phyloP scores from a whole-genome alignment of 1,140 invertebrate genomes.

The Odontomachus brunneus region DNA sequence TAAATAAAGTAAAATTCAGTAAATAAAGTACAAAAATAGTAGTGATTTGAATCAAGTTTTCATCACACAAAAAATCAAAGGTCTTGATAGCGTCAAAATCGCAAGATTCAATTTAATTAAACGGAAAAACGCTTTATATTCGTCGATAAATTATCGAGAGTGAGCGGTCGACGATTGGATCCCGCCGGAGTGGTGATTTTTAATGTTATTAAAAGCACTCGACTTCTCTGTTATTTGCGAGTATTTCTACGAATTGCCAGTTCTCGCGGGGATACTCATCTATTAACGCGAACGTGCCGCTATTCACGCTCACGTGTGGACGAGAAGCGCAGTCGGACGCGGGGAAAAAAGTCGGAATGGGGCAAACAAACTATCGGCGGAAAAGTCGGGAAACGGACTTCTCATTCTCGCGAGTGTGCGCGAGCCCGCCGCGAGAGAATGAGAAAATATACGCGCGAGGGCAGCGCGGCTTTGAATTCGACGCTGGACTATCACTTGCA shows the following conservation, averaged over 20 bases:
- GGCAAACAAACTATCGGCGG: slow-evolving; percentile 51
- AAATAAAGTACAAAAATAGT: not conserved
- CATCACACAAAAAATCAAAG: not conserved
- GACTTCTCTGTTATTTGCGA: not conserved
- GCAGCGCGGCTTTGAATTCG: slow-evolving; percentile 42
- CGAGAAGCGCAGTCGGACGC: not conserved
- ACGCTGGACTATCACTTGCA: slow-evolving; percentile 50
- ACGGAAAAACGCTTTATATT: not conserved
- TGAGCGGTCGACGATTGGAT: not conserved
- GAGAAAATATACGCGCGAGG: slow-evolving; percentile 34
- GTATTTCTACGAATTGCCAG: not conserved
- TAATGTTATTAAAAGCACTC: not conserved
- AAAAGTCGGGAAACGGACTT: slow-evolving; percentile 48
- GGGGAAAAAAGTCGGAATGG: slow-evolving; percentile 20
- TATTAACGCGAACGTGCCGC: slow-evolving; percentile 3
- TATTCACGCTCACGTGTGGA: not conserved
- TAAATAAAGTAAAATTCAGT: not conserved
- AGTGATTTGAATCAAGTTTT: not conserved
- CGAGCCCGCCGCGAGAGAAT: not conserved
- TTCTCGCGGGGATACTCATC: not conserved
- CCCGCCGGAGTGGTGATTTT: not conserved
- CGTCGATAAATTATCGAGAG: slow-evolving; percentile 5
- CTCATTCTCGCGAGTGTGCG: slow-evolving; percentile 7
- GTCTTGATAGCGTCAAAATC: not conserved
- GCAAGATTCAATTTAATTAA: not conserved